Evolutionary conservation across 2,888 invertebrate genomes (phyloP), one percentile per base, ranked within the genome.

Genomic region (Tyria jacobaeae): DNA sequence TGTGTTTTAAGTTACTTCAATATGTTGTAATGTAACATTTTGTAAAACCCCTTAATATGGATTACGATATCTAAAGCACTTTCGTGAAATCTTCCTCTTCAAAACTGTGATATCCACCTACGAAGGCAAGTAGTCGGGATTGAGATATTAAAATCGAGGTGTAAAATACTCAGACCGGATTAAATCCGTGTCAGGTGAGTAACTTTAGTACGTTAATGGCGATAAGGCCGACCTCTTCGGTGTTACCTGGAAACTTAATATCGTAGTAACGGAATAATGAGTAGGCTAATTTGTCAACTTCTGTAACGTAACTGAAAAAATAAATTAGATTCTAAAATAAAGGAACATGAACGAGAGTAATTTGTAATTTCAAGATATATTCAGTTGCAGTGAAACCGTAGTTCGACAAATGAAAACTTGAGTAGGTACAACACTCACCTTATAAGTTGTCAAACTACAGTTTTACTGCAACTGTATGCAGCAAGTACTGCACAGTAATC

Each of bases 161-260:
- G n/a, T 41, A 24, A 54, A 54, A 39, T 54, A 37, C 41, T 54
- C 17, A n/a, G 27, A 4, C 15, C 14, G 21, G 37, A 52, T 52
- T 52, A 44, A 21, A 3, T 17, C 44, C 44, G 21, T 17, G 21
- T 21, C 44, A 12, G 21, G 44, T 12, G 10, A 44, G 44, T 44
- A 21, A 44, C 44, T 44, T 44, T 21, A 44, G 44, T 17, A 44
- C 44, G 44, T 27, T 44, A 27, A 41, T 21, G n/a, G 58, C 47
- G 63, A 67, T 31, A 39, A 49, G 56, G 21, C 66, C 37, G 54
- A 10, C 48, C 48, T 49, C 27, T 49, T 49, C n/a, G 48, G 27
- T 49, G 27, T 49, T 27, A 49, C 48, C 48, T 49, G 48, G 25
- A 27, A 27, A 49, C 15, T 27, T 49, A 49, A 49, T 49, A n/a